Base-by-base conservation (phyloP, 2,797 vertebrate species). In the Passerculus sandwichensis region DNA sequence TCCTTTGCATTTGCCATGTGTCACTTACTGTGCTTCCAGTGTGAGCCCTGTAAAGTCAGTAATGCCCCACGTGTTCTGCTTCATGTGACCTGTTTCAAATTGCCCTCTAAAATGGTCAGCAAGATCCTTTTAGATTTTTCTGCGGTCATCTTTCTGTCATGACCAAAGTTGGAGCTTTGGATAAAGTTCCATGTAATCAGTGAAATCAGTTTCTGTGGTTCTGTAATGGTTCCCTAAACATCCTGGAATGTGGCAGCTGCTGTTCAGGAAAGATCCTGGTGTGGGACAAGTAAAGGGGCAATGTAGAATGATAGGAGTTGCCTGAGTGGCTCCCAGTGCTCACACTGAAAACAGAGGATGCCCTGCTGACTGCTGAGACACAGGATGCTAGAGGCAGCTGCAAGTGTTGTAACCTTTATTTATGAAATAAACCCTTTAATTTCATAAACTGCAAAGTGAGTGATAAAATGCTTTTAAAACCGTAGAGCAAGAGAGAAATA, bases 1-100 rank as follows among this genome's bases (percentile, higher is more conserved):
- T 76, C 62, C 90, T 90, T 56, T 70, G 76, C 59, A 34, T 95
- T 82, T 94, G 80, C 88, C 59, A 70, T 73, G 85, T 83, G 77
- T 86, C 15, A 10, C 70, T 86, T 85, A 22, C 59, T 70, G 85
- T 78, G 61, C 10, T 85, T 89, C 57, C 72, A 67, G 0, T 8
- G 73, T 29, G 73, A 92, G 72, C 42, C 10, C 44, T 56, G 25
- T 54, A 32, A 81, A 54, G 70, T 88, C 76, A 78, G 47, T 69
- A 48, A 60, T 62, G 67, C 59, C 40, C 19, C 25, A 47, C 6
- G 1, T 85, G 57, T 76, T 91, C 69, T 69, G 32, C 45, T 89
- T 86, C 50, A 4, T 5, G 27, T 76, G 51, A 60, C 65, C 34
- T 77, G 25, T 66, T 91, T 75, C 40, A 59, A 42, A 40, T 48